Evolutionary conservation across 2,797 vertebrate genomes (phyloP).

Genomic region (Acestrorhynchus altus): DNA sequence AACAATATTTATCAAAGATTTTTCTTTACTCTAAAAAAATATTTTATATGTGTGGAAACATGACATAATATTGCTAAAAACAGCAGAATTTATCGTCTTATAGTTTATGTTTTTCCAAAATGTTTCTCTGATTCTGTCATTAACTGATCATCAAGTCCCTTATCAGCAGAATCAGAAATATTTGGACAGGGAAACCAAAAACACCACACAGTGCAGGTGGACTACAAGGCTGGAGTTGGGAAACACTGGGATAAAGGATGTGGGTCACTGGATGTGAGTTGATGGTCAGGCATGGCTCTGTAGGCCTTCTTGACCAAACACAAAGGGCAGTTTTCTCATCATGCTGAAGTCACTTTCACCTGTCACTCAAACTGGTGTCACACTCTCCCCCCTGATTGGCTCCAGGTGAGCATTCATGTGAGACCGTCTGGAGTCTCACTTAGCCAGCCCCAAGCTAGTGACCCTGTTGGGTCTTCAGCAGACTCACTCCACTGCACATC

Average conservation of each 20-base stretch:
- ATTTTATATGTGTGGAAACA: no score
- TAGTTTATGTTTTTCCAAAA: not conserved
- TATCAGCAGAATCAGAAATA: not conserved
- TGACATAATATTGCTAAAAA: no score
- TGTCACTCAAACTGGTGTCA: slow-evolving; percentile 71
- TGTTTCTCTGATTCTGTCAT: not conserved
- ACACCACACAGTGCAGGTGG: slow-evolving; percentile 2
- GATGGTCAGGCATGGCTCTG: slow-evolving; percentile 36
- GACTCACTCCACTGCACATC: not conserved
- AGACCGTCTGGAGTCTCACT: slow-evolving; percentile 39
- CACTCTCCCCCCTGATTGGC: not conserved
- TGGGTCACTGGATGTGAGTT: slow-evolving; percentile 56
- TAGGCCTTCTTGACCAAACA: slow-evolving; percentile 66
- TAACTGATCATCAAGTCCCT: not conserved
- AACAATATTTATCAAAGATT: no score
- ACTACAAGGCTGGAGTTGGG: slow-evolving; percentile 55
- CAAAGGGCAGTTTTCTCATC: slow-evolving; percentile 69
- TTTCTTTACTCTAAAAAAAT: no score
- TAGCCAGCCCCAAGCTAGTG: not conserved
- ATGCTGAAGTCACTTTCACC: slow-evolving; percentile 72
- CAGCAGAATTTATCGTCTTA: not conserved
- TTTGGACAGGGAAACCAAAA: not conserved
- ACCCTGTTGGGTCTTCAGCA: not conserved
- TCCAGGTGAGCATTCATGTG: slow-evolving; percentile 44
- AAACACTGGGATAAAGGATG: slow-evolving; percentile 46